A percentile compares a stretch with the other conserved stretches of the same genome.
Evolutionary conservation across 1,140 invertebrate species (phyloP).

Genomic region (Drosophila orena): DNA sequence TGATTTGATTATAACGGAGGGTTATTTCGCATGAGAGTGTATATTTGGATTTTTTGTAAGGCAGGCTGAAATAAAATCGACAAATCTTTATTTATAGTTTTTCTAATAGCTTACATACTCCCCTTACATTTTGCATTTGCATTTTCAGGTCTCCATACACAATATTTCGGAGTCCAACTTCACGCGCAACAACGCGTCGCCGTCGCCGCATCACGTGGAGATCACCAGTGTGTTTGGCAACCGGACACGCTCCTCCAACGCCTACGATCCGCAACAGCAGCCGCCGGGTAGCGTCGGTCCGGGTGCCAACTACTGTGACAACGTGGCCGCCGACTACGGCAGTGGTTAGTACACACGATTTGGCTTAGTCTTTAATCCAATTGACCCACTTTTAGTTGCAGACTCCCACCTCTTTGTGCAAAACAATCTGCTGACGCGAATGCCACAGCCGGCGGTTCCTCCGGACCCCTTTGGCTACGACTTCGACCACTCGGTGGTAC

Average conservation of each 20-base stretch:
- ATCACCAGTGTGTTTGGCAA: slow-evolving; percentile 81
- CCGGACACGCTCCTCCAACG: slow-evolving; percentile 54
- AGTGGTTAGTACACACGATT: slow-evolving; percentile 52
- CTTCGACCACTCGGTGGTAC: slow-evolving; percentile 51
- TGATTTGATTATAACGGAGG: neutral
- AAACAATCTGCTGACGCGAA: slow-evolving; percentile 62
- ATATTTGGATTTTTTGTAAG: neutral
- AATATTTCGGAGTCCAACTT: slow-evolving; percentile 87
- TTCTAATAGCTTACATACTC: neutral
- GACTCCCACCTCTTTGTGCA: slow-evolving; percentile 73
- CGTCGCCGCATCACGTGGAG: slow-evolving; percentile 84
- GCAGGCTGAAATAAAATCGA: slow-evolving; percentile 1
- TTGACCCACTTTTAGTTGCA: slow-evolving; percentile 10
- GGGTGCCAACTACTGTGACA: slow-evolving; percentile 64
- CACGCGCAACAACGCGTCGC: slow-evolving; percentile 83
- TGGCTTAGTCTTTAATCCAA: neutral
- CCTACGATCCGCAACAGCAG: slow-evolving; percentile 58
- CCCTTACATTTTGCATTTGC: neutral
- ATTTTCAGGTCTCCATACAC: slow-evolving; percentile 86
- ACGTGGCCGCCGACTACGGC: slow-evolving; percentile 62
- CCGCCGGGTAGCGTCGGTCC: slow-evolving; percentile 43
- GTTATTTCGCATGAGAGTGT: no score
- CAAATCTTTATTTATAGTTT: neutral
- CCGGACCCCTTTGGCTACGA: slow-evolving; percentile 72
- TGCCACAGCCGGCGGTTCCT: slow-evolving; percentile 55